Evolutionary conservation across 2,113 vertebrate genomes (phyloP), one percentile per base, ranked within the genome.

Genomic region (Lanius collurio): DNA sequence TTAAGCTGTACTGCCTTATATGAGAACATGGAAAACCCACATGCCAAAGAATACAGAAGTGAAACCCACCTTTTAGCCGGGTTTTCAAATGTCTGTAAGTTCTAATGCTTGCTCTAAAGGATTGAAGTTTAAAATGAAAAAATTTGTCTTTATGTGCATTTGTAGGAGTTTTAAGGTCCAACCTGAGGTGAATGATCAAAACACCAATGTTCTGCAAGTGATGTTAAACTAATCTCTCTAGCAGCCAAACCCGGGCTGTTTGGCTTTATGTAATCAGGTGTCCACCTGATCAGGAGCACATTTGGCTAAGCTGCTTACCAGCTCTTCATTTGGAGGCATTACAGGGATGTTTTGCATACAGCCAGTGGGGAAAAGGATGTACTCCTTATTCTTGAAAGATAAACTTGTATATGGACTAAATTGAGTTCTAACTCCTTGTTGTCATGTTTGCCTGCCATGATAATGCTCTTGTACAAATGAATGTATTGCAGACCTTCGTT

Each of bases 221-320:
- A 27, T 24, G 41, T 44, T 82, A 18, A 65, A 65, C 27, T 57
- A 27, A 59, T 77, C 53, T 59, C 44, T 30, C 24, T 18, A 62
- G 78, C 73, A 80, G 77, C 57, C 55, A 42, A 91, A 22, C 35
- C 1, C 8, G 21, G 59, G 59, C 37, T n/a, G 31, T 47, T 47
- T 60, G 70, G 71, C 67, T 93, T 79, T 84, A 27, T 37, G 50
- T 87, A 59, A 65, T 28, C n/a, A 28, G 70, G 57, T 84, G 69
- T 60, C 91, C 62, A 57, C 84, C 94, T 76, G 89, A 73, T n/a
- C 77, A 73, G 78, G 20, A 57, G 24, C 0, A 9, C 53, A 8
- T 7, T 53, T 8, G 8, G 65, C 63, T 90, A 87, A 95, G 95
- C 94, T 21, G 90, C 85, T 94, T 93, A 94, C 50, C 63, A 50